Base-by-base conservation (phyloP, 2,888 invertebrate genomes). In the Nephrotoma flavescens region DNA sequence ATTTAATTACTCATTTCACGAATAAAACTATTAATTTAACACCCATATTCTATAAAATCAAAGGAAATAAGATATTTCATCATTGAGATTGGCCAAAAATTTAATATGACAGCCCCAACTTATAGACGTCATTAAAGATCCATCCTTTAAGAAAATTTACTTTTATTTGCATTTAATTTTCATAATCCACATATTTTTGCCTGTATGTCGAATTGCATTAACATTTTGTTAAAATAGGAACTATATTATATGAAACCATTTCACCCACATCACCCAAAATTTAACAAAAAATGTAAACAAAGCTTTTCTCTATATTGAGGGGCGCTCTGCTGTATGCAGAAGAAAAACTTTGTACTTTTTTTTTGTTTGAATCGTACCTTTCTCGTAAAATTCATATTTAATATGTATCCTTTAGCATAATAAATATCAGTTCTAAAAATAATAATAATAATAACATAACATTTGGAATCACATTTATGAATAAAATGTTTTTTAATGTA, bases 91-190 rank as follows among this genome's bases (percentile, higher is more conserved):
- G 84, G 2, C n/a, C 83, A 84, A 84, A 84, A 84, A 42, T 84
- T 84, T 42, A 42, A 84, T 84, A 41, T 84, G 84, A 84, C 84
- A 84, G 42, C 84, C 41, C 84, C 41, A 83, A 83, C n/a, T 42
- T 84, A 84, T 84, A 84, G 84, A 84, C 84, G 84, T 84, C 84
- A 84, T 84, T 84, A 42, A 42, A 84, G 84, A 84, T 41, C 84
- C 84, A 84, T 84, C 42, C 84, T 84, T 83, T 42, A 42, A 42
- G 42, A 84, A 84, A 42, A 84, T 42, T 41, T 84, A 84, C 84
- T 42, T 84, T 84, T n/a, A 71, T 42, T 41, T 84, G 41, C 5
- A n/a, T 41, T 84, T 15, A 84, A n/a, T 42, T 84, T 42, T 42
- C 41, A 42, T 42, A 84, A 84, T 84, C 6, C 84, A 84, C 42